Evolutionary conservation across 2,113 vertebrate genomes (phyloP).

Genomic region (Nycticebus coucang): DNA sequence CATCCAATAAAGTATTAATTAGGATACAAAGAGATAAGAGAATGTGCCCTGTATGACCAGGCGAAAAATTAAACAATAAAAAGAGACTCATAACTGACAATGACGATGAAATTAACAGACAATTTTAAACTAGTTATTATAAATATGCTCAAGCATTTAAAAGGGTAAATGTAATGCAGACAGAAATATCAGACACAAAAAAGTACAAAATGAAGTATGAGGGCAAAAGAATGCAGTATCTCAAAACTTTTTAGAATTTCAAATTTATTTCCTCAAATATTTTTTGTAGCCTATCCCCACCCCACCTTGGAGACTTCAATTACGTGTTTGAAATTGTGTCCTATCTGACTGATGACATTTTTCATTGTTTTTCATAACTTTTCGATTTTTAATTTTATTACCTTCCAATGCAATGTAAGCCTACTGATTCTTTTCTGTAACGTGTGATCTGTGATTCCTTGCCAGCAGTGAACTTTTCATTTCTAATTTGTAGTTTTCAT

Average conservation of each 20-base stretch:
- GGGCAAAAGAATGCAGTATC: background rate
- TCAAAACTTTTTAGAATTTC: background rate
- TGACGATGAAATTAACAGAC: background rate
- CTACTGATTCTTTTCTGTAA: background rate
- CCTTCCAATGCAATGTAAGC: background rate
- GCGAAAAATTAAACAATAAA: background rate
- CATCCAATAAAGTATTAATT: background rate
- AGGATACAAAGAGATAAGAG: background rate
- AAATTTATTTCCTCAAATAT: background rate
- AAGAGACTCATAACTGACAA: background rate
- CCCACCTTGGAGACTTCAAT: background rate
- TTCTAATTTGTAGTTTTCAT: background rate
- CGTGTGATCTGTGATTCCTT: too few species aligned
- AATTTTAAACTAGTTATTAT: background rate
- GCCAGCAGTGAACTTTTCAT: background rate
- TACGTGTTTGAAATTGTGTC: background rate
- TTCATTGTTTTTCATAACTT: background rate
- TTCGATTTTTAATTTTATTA: background rate
- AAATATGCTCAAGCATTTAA: background rate
- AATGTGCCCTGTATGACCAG: background rate
- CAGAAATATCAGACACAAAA: background rate
- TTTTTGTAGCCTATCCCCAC: background rate
- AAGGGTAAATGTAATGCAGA: background rate
- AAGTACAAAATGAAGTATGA: background rate
- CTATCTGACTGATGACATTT: too few species aligned